Conservation (phyloP, 2,797 vertebrate genomes). For the Pangasius djambal region DNA sequence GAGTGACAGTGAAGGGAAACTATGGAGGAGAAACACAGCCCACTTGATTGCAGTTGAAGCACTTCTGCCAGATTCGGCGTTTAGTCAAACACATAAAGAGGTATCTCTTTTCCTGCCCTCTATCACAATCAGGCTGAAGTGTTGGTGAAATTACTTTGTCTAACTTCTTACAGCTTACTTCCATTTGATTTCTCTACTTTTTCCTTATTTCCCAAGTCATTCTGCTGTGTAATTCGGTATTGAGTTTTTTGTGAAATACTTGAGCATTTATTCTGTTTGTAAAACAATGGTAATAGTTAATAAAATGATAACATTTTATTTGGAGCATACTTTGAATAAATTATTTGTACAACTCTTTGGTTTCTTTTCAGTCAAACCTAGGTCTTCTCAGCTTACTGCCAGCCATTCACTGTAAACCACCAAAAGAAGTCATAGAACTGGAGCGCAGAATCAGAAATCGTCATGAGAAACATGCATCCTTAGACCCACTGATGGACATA, state of each 20-base stretch:
- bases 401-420: conserved; percentile 72
- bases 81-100: conserved; percentile 62
- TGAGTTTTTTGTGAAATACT: not conserved
- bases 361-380: conserved; percentile 59
- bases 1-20: conserved; percentile 70
- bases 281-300: not conserved
- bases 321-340: not conserved
- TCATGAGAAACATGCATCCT: not conserved
- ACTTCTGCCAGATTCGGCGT: conserved; percentile 57
- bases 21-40: conserved; percentile 75
- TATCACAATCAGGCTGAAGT: not conserved
- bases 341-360: conserved; percentile 40
- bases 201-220: not conserved
- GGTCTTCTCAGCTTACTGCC: conserved; percentile 76
- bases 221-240: not conserved
- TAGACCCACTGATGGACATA: conserved; percentile 74
- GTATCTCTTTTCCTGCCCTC: conserved; percentile 53
- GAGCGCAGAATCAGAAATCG: conserved; percentile 37
- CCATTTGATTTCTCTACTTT: not conserved
- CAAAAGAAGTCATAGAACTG: conserved; percentile 64
- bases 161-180: not conserved
- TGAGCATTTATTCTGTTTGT: not conserved
- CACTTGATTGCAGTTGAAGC: conserved; percentile 76
- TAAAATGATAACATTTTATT: not conserved
- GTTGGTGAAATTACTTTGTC: not conserved